A percentile compares a stretch with the other conserved stretches of the same genome.
Conservation (phyloP, 2,888 invertebrate species). For the Hydriomena furcata region DNA sequence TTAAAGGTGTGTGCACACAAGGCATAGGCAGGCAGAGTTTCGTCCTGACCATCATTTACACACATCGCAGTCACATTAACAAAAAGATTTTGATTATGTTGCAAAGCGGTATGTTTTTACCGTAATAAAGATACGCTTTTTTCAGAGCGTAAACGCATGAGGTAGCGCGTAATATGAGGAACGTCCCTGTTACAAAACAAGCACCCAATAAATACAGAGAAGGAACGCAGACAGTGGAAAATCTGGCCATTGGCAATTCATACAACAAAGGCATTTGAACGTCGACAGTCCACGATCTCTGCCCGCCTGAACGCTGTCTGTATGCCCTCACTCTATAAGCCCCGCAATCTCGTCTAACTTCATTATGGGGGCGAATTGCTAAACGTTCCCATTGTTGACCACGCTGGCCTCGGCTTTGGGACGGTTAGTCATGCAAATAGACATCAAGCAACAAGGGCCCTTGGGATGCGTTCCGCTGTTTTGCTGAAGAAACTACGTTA, state of each 20-base stretch:
- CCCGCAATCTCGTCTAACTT: constrained; percentile 77
- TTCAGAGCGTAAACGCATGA: too few species aligned
- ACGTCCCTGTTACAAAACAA: too few species aligned
- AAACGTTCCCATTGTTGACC: constrained; percentile 77
- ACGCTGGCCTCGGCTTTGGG: constrained; percentile 54
- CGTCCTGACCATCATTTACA: too few species aligned
- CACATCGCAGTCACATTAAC: too few species aligned
- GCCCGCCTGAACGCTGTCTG: constrained; percentile 11
- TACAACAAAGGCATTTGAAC: constrained; percentile 12
- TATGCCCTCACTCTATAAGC: constrained; percentile 21
- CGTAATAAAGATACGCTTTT: too few species aligned
- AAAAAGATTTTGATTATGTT: too few species aligned
- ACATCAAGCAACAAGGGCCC: constrained; percentile 60
- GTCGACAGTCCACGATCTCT: constrained; percentile 4
- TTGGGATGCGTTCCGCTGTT: constrained; percentile 48
- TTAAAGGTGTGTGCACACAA: constrained; percentile 2
- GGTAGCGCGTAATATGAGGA: too few species aligned
- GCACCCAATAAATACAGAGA: too few species aligned
- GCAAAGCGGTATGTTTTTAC: too few species aligned
- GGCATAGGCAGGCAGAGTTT: neutral
- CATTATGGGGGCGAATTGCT: constrained; percentile 78
- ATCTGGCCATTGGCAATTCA: neutral
- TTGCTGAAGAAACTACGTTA: constrained; percentile 39
- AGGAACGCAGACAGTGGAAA: neutral
- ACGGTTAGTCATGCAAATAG: constrained; percentile 76